A percentile compares a stretch with the other conserved stretches of the same genome.
phyloP scores from a whole-genome alignment of 2,888 invertebrate species.

The Pomacea canaliculata region DNA sequence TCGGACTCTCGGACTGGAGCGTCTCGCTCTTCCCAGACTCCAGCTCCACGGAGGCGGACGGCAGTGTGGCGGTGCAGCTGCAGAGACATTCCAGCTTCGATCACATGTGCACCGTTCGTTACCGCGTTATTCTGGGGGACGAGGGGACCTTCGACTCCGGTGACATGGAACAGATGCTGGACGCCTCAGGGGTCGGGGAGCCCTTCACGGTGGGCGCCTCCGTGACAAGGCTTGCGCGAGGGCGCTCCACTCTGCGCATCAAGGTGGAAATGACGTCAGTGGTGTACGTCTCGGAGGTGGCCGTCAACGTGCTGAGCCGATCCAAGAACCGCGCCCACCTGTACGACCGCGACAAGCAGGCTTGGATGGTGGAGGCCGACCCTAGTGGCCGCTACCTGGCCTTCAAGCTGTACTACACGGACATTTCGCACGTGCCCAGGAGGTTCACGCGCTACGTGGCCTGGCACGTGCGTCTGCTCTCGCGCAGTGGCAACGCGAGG shows the following conservation, averaged over 20 bases:
- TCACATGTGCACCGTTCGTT: slow-evolving; percentile 82
- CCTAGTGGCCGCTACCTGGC: slow-evolving; percentile 82
- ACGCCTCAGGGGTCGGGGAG: slow-evolving; percentile 59
- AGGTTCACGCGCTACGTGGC: slow-evolving; percentile 77
- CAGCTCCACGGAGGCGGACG: slow-evolving; percentile 55
- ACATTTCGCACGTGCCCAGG: slow-evolving; percentile 78
- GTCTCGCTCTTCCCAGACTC: slow-evolving; percentile 70
- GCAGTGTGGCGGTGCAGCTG: slow-evolving; percentile 70
- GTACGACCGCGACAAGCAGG: slow-evolving; percentile 86
- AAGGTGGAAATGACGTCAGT: slow-evolving; percentile 83
- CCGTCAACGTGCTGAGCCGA: slow-evolving; percentile 55
- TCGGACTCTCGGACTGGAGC: slow-evolving; percentile 87
- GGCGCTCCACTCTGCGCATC: slow-evolving; percentile 73
- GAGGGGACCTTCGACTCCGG: slow-evolving; percentile 60
- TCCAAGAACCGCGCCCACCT: slow-evolving; percentile 72
- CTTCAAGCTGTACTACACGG: slow-evolving; percentile 76
- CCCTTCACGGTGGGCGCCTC: slow-evolving; percentile 57
- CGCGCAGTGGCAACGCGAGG: slow-evolving; percentile 28
- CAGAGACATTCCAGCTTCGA: slow-evolving; percentile 85
- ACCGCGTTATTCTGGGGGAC: slow-evolving; percentile 73
- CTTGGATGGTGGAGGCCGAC: slow-evolving; percentile 84
- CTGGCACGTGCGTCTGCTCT: slow-evolving; percentile 44
- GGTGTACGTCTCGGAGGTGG: slow-evolving; percentile 77
- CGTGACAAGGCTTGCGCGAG: slow-evolving; percentile 50
- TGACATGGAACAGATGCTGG: slow-evolving; percentile 60